phyloP scores from a whole-genome alignment of 2,888 invertebrate species.

The Drosophila tripunctata region DNA sequence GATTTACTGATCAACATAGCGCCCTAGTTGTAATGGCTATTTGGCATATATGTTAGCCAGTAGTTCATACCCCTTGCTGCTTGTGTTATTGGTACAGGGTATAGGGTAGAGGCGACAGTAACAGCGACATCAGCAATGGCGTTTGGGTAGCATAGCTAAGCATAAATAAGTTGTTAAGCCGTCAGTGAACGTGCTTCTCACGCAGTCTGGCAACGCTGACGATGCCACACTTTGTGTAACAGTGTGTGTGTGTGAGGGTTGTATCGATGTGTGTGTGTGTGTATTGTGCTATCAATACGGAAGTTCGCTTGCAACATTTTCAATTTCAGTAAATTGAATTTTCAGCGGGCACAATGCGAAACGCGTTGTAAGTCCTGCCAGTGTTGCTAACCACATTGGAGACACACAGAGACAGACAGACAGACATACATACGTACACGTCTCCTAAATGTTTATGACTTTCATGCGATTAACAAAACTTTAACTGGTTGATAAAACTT shows the following conservation, averaged over 20 bases:
- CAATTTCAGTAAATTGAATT: conserved; percentile 75
- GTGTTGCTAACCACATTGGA: conserved; percentile 49
- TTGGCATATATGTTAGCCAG: too few species aligned
- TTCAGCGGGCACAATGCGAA: conserved; percentile 35
- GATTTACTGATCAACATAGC: too few species aligned
- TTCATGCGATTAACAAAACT: conserved; percentile 62
- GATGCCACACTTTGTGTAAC: conserved; percentile 12
- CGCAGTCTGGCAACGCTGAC: conserved; percentile 62
- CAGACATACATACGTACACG: background rate
- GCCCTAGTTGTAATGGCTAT: too few species aligned
- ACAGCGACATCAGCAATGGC: conserved; percentile 32
- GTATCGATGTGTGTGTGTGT: background rate
- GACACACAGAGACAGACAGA: conserved; percentile 1
- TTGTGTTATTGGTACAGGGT: conserved; percentile 30
- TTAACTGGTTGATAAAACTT: conserved; percentile 60
- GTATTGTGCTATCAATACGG: conserved; percentile 48
- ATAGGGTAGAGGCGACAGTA: conserved; percentile 9
- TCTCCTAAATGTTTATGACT: conserved; percentile 42
- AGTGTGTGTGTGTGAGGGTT: conserved; percentile 1
- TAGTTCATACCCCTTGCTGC: background rate
- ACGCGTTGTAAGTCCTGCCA: conserved; percentile 30
- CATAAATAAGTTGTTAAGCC: conserved; percentile 80
- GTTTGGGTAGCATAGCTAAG: conserved; percentile 57
- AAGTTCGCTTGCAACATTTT: conserved; percentile 58
- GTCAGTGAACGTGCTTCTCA: conserved; percentile 68